These are phyloP conservation scores for Neria commutata DNA, from an alignment of 2,888 invertebrate genomes.

Conservation along the genomic window DNA sequence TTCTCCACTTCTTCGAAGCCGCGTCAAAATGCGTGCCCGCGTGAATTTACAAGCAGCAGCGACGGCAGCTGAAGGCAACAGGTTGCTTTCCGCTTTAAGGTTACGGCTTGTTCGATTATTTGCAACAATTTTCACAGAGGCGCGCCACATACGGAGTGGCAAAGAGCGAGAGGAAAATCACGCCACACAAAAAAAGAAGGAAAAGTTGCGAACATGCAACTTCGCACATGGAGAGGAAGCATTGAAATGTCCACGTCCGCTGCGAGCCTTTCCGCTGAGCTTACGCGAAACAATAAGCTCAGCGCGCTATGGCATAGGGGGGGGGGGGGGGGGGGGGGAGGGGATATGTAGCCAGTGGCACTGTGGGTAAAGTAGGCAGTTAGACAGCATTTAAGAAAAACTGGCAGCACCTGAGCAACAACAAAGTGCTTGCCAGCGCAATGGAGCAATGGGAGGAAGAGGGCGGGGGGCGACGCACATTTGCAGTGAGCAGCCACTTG, in stretches of 20 bases:
- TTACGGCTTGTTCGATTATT: conserved; percentile 37
- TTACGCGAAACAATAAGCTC: conserved; percentile 1
- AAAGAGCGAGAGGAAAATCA: conserved; percentile 18
- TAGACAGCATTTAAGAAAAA: conserved; percentile 35
- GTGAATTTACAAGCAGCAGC: neutral
- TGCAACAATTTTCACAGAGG: conserved; percentile 23
- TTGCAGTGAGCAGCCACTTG: neutral
- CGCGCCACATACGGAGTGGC: neutral
- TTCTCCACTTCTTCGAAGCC: neutral
- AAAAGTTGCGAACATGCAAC: conserved; percentile 43
- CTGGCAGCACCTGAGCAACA: neutral
- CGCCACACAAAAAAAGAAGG: conserved; percentile 20
- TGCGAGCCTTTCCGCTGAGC: no score
- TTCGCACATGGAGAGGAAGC: conserved; percentile 43
- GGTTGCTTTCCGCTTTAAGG: conserved; percentile 52
- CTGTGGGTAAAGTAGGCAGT: conserved; percentile 18
- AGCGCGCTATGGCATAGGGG: conserved; percentile 38
- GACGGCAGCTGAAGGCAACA: conserved; percentile 41
- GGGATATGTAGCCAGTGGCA: conserved; percentile 40
- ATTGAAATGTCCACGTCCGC: conserved; percentile 43
- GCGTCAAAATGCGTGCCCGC: neutral
- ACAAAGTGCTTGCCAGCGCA: no score
- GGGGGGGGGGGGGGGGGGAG: conserved; percentile 34
- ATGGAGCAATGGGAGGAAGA: no score
- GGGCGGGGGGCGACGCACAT: neutral